These are phyloP conservation scores for Natrix natrix DNA, from an alignment of 2,797 vertebrate genomes.

Conservation along the genomic window DNA sequence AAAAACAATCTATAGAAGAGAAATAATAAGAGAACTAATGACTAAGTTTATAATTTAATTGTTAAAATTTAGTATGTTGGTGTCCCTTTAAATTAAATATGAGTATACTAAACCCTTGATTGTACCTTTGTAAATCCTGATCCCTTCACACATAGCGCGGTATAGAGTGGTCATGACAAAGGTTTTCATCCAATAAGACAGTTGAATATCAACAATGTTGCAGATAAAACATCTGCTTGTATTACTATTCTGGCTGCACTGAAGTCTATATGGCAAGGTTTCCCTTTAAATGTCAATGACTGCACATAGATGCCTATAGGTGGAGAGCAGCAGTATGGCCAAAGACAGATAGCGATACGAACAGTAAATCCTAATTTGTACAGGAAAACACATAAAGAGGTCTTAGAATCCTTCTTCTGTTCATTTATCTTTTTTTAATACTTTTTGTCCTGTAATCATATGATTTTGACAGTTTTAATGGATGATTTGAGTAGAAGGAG, in stretches of 20 bases:
- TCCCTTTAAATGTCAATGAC: not conserved
- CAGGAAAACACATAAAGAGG: not conserved
- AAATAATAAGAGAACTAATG: no score
- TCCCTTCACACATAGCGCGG: not conserved
- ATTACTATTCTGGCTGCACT: not conserved
- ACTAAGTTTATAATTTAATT: no score
- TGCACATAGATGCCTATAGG: no score
- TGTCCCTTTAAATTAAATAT: no score
- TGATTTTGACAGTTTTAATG: no score
- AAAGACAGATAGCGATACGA: not conserved
- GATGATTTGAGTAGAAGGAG: no score
- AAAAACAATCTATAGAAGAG: no score
- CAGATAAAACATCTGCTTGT: not conserved
- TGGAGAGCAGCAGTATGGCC: no score
- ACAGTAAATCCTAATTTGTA: not conserved
- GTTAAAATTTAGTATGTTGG: no score
- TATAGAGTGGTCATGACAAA: not conserved
- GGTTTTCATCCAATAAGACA: no score
- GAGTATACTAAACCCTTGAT: no score
- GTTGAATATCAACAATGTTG: not conserved
- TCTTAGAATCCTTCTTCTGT: not conserved
- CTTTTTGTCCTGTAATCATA: not conserved
- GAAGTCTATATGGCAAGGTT: not conserved
- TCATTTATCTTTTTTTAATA: not conserved
- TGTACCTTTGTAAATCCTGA: no score